Base-by-base conservation (phyloP, 2,113 vertebrate genomes). In the Colius striatus region DNA sequence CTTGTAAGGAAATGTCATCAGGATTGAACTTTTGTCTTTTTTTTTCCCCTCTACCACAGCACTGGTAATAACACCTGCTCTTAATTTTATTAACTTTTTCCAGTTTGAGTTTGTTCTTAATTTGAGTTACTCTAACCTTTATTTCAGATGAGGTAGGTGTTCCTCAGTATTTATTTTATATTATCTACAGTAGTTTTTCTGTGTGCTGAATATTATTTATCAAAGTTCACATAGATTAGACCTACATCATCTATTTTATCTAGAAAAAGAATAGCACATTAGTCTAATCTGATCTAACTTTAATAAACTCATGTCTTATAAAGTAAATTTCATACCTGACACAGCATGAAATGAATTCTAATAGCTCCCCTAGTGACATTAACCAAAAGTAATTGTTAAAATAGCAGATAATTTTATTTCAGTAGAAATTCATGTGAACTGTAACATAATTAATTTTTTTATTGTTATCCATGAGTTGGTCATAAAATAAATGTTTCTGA, bases 331-430 rank as follows among this genome's bases (percentile, higher is more conserved):
- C 79, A 73, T 38, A 90, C 32, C 63, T 80, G 83, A 76, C 0
- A 6, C 88, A 74, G 79, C 83, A 95, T 83, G 55, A 94, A 95
- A 97, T 88, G 17, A 90, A 80, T 90, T 94, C 65, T 77, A 84
- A 90, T 77, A 17, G 13, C 43, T 93, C 26, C 82, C 47, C 32
- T 38, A 83, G 82, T 93, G 79, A 62, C 25, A 86, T 73, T 58
- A 83, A 15, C 36, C 50, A 93, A 83, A 91, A 65, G 36, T 80
- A 94, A 83, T 80, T 79, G 66, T 87, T 74, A 76, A 76, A 10
- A 43, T 14, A 73, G 36, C 72, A 75, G 50, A 73, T 23, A 79
- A 83, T 87, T 90, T 79, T 45, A 53, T 74, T 66, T 84, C 43
- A 66, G 54, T 26, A 83, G 27, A 90, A 91, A 83, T 48, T 45